Evolutionary conservation across 37 sponge, comb jelly and placozoan genomes (phyloP), one percentile per base, ranked within the genome.

Genomic region (Spongilla lacustris): DNA sequence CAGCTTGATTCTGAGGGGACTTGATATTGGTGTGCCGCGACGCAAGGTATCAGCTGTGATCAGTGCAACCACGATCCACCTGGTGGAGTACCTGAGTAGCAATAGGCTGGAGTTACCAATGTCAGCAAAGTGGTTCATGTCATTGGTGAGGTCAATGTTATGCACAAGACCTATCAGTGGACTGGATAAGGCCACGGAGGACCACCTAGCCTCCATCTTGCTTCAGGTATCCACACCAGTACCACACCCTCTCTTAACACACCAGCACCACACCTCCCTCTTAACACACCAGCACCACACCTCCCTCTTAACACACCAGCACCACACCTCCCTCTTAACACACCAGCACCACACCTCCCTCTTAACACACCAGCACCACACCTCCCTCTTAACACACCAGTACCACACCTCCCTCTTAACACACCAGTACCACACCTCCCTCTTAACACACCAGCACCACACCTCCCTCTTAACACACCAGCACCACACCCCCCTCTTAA

Each of bases 161-260:
- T 69, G 48, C 26, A 68, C 81, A 10, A 86, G 76, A 26, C 29
- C 46, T 36, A 30, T 67, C 24, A 74, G 10, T 67, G 50, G 74
- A 27, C 67, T 74, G 35, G 67, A 21, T 13, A 67, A 84, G 22
- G 4, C 73, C 25, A 66, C 79, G 0, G 35, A 88, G 32, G 50
- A 85, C 24, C 92, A 88, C 49, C 14, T 88, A 13, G 31, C 92
- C 24, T 83, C 83, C 5, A 66, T 88, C 4, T n/a, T 88, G 37
- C 72, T 92, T 2, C 80, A 85, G 81, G 92, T 88, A 69, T 30
- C 74, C 41, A 41, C 41, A 41, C 6, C 41, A 41, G 41, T 41
- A 41, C 6, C 3, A 2, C 1, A 0, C 30, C 17, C 31, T 12
- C 73, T 72, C 27, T 24, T 33, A n/a, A n/a, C n/a, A n/a, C n/a